phyloP scores from a whole-genome alignment of 2,113 vertebrate genomes.

The Apus apus region DNA sequence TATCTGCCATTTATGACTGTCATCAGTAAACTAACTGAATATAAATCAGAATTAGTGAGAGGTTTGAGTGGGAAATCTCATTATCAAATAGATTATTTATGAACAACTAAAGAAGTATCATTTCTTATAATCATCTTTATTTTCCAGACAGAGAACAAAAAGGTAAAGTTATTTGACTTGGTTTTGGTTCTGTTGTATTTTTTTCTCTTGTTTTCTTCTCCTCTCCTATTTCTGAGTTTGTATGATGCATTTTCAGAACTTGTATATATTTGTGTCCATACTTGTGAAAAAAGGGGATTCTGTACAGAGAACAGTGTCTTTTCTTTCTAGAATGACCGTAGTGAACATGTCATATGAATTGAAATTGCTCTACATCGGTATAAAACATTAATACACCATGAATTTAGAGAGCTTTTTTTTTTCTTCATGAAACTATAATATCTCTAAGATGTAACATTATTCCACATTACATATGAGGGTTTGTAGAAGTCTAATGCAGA shows the following conservation, averaged over 20 bases:
- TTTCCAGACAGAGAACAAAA: background rate
- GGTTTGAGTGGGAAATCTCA: background rate
- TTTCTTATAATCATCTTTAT: background rate
- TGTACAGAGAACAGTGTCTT: background rate
- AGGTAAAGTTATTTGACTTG: background rate
- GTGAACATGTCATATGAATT: background rate
- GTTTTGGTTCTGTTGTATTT: background rate
- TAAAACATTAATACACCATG: background rate
- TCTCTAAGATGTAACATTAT: background rate
- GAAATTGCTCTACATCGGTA: background rate
- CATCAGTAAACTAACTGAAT: background rate
- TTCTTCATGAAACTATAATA: background rate
- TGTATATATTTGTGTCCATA: background rate
- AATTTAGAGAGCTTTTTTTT: background rate
- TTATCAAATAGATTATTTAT: background rate
- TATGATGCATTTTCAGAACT: background rate
- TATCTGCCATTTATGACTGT: background rate
- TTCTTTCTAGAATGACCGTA: background rate
- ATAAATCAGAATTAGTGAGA: background rate
- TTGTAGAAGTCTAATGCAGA: background rate
- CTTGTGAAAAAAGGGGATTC: background rate
- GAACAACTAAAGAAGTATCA: background rate
- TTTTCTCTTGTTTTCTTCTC: background rate
- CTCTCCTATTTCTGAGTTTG: background rate
- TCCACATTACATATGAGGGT: rapidly evolving